These are phyloP conservation scores for Nautilus pompilius DNA, from an alignment of 1,140 invertebrate genomes.

Conservation along the genomic window DNA sequence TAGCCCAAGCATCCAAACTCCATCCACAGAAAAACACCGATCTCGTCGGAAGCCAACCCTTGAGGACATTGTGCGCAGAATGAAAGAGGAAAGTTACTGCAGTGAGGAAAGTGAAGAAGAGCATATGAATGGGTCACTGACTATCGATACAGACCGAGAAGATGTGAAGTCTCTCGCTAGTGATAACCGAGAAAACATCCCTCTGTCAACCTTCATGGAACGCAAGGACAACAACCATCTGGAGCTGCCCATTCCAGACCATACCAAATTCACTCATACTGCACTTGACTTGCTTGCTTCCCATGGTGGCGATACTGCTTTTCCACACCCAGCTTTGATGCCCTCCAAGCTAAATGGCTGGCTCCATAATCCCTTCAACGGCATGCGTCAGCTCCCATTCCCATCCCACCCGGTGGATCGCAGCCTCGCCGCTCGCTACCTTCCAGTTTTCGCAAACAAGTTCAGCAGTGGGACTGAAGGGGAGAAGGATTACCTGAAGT, in stretches of 20 bases:
- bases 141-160: conserved; percentile 22
- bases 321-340: conserved; percentile 18
- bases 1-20: conserved; percentile 14
- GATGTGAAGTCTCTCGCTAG: background rate
- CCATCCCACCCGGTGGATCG: conserved; percentile 36
- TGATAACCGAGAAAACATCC: background rate
- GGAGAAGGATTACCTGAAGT: conserved; percentile 52
- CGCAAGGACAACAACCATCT: background rate
- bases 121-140: conserved; percentile 25
- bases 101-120: conserved; percentile 28
- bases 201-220: conserved; percentile 9
- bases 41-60: conserved; percentile 41
- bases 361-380: conserved; percentile 33
- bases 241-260: background rate
- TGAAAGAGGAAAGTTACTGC: conserved; percentile 17
- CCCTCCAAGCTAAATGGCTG: conserved; percentile 24
- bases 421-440: conserved; percentile 29
- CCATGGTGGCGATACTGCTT: conserved; percentile 30
- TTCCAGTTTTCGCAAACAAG: conserved; percentile 38
- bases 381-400: conserved; percentile 33
- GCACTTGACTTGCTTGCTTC: conserved; percentile 12
- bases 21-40: conserved; percentile 24
- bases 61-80: conserved; percentile 44
- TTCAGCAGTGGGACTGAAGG: conserved; percentile 29
- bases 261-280: conserved; percentile 3